Evolutionary conservation across 2,113 vertebrate genomes (phyloP), one percentile per base, ranked within the genome.

Genomic region (Notiomystis cincta): DNA sequence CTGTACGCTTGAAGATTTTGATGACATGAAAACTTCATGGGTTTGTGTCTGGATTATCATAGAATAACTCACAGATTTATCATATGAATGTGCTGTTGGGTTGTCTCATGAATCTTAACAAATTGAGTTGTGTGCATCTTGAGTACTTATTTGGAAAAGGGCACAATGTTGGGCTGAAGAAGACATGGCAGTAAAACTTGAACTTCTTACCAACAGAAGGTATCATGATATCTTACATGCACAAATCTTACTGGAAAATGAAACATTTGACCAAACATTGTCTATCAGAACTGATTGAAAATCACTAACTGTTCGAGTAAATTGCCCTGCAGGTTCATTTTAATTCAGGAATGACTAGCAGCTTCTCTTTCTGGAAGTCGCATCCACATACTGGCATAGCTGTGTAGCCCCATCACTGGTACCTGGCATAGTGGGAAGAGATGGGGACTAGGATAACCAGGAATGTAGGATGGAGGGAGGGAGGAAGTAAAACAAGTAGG

Each of bases 151-250:
- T 80, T 96, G 44, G 42, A 38, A 60, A 67, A 64, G 13, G 19
- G 8, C 7, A 37, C 7, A 9, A 4, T 51, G 9, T 18, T 44
- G 28, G 35, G 7, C 57, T 89, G 53, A 33, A 87, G 56, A 40
- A 20, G 23, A 48, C 58, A 38, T 27, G 51, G 67, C 30, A 13
- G 9, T 33, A 25, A 71, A 90, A 67, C 18, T 13, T 30, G 8
- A 66, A 38, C 30, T 73, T 67, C 2, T 5, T 87, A 47, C 8
- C 9, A 57, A 3, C 8, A 35, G 25, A 66, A 60, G 18, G 13
- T 40, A 15, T 2, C 4, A 4, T 38, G 6, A 4, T 40, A 31
- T 47, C 18, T 42, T 44, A 22, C 3, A 4, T 42, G 21, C 1
- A 4, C 37, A 60, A 53, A 28, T 61, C 31, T 61, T 66, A 8